Conservation (phyloP, 2,888 invertebrate species). For the Leptopilina syphax region DNA sequence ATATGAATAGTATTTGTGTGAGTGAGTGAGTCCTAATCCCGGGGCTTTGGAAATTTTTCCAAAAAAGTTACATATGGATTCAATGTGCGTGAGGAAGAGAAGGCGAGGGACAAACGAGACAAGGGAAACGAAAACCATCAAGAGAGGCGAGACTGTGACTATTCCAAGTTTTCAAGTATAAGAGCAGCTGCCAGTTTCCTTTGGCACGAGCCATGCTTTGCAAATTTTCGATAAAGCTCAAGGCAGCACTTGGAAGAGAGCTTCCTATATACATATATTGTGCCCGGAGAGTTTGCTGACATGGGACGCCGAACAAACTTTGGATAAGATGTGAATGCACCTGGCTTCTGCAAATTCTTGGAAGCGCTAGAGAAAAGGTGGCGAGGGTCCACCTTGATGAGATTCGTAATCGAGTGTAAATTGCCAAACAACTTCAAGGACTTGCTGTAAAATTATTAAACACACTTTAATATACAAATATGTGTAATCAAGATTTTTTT, state of each 20-base stretch:
- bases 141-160: conserved; percentile 42
- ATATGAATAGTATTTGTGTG: background rate
- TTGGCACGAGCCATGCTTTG: conserved; percentile 51
- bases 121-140: background rate
- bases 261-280: background rate
- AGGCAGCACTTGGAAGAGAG: conserved; percentile 42
- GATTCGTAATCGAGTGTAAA: conserved; percentile 36
- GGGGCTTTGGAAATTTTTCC: conserved; percentile 1
- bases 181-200: conserved; percentile 55
- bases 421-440: conserved; percentile 32
- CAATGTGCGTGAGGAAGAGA: background rate
- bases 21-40: background rate
- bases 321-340: conserved; percentile 55
- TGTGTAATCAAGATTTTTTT: background rate
- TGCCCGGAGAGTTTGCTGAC: conserved; percentile 32
- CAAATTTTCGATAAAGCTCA: conserved; percentile 55
- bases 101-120: background rate
- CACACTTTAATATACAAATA: too few species aligned
- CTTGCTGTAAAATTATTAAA: background rate
- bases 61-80: background rate
- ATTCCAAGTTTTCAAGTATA: background rate
- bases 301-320: conserved; percentile 47
- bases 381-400: conserved; percentile 36
- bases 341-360: conserved; percentile 47
- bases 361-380: conserved; percentile 39